Evolutionary conservation across 2,113 vertebrate genomes (phyloP).

Genomic region (Taxidea taxus): DNA sequence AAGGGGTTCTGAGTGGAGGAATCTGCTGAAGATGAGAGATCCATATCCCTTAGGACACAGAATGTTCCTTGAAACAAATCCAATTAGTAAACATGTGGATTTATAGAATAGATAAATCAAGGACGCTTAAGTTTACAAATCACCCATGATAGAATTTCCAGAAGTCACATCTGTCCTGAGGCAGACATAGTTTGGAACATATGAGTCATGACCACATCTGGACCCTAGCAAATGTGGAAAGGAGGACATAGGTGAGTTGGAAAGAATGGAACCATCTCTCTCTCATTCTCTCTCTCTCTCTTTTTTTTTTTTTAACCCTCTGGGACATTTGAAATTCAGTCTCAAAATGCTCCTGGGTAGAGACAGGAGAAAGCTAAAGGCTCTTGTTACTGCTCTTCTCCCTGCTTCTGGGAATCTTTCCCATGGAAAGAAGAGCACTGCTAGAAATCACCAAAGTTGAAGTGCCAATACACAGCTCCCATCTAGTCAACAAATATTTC

Average conservation of each 20-base stretch:
- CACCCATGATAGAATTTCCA: background rate
- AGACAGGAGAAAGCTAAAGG: background rate
- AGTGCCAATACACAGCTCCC: background rate
- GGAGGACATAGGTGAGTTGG: background rate
- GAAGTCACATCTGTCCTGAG: background rate
- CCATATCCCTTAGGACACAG: background rate
- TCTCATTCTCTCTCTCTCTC: no score
- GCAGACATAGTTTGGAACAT: background rate
- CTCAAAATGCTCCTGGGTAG: background rate
- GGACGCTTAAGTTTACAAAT: background rate
- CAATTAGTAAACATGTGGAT: background rate
- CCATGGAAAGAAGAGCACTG: background rate
- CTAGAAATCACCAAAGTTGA: background rate
- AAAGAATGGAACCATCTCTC: background rate
- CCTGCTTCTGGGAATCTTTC: background rate
- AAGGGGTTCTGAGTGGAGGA: background rate
- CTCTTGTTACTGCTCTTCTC: background rate
- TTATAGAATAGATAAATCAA: background rate
- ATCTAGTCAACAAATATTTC: background rate
- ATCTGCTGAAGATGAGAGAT: background rate
- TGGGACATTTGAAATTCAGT: background rate
- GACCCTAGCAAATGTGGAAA: background rate
- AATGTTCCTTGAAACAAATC: background rate
- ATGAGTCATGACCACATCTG: background rate
- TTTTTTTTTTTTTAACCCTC: background rate